A percentile compares a stretch with the other conserved stretches of the same genome.
phyloP scores from a whole-genome alignment of 2,797 vertebrate species.

The Amphiprion clarkii region DNA sequence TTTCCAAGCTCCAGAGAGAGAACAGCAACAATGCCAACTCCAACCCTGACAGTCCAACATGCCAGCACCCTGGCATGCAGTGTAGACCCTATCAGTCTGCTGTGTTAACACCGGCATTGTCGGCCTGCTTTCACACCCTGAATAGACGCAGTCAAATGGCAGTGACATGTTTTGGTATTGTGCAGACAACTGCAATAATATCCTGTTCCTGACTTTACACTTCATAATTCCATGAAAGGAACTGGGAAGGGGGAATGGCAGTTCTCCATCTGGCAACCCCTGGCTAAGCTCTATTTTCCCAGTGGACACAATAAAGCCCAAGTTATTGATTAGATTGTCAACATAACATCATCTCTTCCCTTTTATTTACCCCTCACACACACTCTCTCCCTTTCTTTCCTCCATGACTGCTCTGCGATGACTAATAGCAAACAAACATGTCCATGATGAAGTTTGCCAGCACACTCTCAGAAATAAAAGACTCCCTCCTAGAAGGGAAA shows the following conservation, averaged over 20 bases:
- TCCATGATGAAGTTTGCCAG: slow-evolving; percentile 59
- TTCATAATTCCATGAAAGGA: slow-evolving; percentile 80
- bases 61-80: slow-evolving; percentile 64
- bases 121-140: slow-evolving; percentile 71
- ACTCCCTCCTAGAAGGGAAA: slow-evolving; percentile 55
- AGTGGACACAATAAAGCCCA: slow-evolving; percentile 71
- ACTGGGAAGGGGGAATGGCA: slow-evolving; percentile 63
- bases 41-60: slow-evolving; percentile 40
- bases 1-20: slow-evolving; percentile 43
- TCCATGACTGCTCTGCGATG: slow-evolving; percentile 63
- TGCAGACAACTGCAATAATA: slow-evolving; percentile 83
- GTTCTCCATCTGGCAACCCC: slow-evolving; percentile 73
- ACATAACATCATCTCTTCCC: slow-evolving; percentile 63
- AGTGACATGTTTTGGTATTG: slow-evolving; percentile 80
- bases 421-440: slow-evolving; percentile 81
- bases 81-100: slow-evolving; percentile 61
- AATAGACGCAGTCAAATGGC: slow-evolving; percentile 77
- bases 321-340: slow-evolving; percentile 83
- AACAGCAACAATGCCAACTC: slow-evolving; percentile 52
- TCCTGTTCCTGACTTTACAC: slow-evolving; percentile 83
- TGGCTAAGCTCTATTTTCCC: slow-evolving; percentile 63
- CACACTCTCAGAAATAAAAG: slow-evolving; percentile 63
- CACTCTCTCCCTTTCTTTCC: slow-evolving; percentile 21
- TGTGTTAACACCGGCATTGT: slow-evolving; percentile 73
- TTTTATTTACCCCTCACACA: slow-evolving; percentile 53